phyloP scores from a whole-genome alignment of 2,888 invertebrate genomes.

The Crepidodera aurea region DNA sequence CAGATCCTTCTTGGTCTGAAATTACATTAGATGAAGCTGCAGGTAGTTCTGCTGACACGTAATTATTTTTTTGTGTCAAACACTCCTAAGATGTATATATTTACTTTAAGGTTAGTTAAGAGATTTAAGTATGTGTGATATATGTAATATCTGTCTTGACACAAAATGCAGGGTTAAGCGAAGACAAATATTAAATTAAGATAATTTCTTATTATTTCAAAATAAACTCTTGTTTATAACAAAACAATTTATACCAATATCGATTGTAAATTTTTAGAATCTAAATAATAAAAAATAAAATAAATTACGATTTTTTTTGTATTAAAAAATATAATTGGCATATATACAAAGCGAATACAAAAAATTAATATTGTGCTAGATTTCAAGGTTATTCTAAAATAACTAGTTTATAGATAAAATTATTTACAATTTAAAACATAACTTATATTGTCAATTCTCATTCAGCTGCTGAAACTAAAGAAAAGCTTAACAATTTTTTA shows the following conservation, averaged over 20 bases:
- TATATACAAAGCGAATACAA: slow-evolving; percentile 35
- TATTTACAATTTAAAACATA: slow-evolving; percentile 23
- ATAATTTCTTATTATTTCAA: background rate
- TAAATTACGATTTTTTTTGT: background rate
- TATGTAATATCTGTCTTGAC: background rate
- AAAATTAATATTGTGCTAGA: slow-evolving; percentile 30
- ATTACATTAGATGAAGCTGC: slow-evolving; percentile 31
- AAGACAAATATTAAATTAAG: background rate
- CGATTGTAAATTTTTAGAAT: too few relatives aligned
- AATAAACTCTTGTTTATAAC: too few relatives aligned
- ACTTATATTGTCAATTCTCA: slow-evolving; percentile 15
- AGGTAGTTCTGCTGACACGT: background rate
- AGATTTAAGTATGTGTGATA: background rate
- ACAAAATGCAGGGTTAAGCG: background rate
- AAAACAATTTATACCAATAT: too few relatives aligned
- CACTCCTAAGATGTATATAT: slow-evolving; percentile 12
- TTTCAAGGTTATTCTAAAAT: slow-evolving; percentile 1
- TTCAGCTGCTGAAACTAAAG: slow-evolving; percentile 10
- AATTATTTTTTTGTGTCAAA: slow-evolving; percentile 15
- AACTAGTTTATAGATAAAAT: slow-evolving; percentile 5
- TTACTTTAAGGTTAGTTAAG: background rate
- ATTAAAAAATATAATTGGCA: slow-evolving; percentile 32
- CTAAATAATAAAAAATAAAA: too few relatives aligned
- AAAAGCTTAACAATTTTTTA: background rate
- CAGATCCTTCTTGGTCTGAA: slow-evolving; percentile 44